Percentiles rank a stretch among this genome's conserved stretches.
phyloP scores from a whole-genome alignment of 2,113 vertebrate species.

The Platysternon megacephalum region DNA sequence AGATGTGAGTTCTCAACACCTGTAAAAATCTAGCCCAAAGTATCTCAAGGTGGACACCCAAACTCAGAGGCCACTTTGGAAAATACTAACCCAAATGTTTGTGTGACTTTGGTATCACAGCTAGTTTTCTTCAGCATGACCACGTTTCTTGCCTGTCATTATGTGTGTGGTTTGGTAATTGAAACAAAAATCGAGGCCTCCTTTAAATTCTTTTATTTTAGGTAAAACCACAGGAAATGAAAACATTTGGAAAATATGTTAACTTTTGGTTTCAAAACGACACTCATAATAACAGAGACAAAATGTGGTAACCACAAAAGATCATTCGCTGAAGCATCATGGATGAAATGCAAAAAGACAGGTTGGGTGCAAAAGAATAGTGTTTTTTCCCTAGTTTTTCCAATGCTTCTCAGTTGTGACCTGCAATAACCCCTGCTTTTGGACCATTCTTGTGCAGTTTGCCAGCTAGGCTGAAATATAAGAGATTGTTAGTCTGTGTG shows the following conservation, averaged over 20 bases:
- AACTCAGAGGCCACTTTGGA: background rate
- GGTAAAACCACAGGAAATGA: background rate
- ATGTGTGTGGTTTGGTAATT: background rate
- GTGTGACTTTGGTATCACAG: background rate
- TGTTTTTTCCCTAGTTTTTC: slow-evolving; percentile 40
- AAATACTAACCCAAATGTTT: background rate
- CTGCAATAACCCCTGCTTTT: slow-evolving; percentile 51
- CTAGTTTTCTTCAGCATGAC: background rate
- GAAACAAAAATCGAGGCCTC: background rate
- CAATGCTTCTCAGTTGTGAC: slow-evolving; percentile 23
- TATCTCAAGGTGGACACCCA: background rate
- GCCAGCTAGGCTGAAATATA: slow-evolving; percentile 49
- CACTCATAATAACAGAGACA: background rate
- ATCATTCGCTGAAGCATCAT: background rate
- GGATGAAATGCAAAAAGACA: background rate
- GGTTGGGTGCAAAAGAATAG: background rate
- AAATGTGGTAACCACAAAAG: background rate
- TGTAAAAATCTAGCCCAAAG: rapidly evolving
- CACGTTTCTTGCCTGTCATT: background rate
- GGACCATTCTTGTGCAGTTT: background rate
- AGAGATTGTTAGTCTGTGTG: slow-evolving; percentile 4
- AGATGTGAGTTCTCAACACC: rapidly evolving
- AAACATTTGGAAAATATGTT: background rate
- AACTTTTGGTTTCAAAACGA: background rate
- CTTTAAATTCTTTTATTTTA: background rate